Percentiles rank a stretch among this genome's conserved stretches.
Evolutionary conservation across 2,113 vertebrate genomes (phyloP).

Genomic region (Saimiri boliviensis): DNA sequence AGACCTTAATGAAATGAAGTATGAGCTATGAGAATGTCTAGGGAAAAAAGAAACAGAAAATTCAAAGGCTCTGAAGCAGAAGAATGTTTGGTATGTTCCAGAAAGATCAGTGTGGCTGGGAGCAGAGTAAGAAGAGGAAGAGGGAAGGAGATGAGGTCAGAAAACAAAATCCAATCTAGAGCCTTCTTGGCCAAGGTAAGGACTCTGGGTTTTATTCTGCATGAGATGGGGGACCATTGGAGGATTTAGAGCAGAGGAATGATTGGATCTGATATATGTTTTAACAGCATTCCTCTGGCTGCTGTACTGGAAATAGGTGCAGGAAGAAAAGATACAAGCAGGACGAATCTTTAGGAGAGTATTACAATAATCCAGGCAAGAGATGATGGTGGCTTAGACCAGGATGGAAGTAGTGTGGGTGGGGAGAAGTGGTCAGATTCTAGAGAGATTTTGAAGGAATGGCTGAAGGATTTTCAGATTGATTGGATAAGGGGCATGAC

Average conservation of each 20-base stretch:
- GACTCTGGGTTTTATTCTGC: neutral
- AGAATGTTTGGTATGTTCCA: neutral
- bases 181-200: neutral
- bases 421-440: neutral
- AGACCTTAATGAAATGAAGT: constrained; percentile 24
- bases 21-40: neutral
- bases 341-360: neutral
- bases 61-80: neutral
- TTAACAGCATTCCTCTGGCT: constrained; percentile 40
- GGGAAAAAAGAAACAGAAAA: neutral
- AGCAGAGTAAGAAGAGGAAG: neutral
- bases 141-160: neutral
- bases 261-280: neutral
- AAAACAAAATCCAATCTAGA: constrained; percentile 1
- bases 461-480: neutral
- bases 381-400: neutral
- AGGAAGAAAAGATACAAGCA: neutral
- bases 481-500: neutral
- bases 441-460: constrained; percentile 24
- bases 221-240: neutral
- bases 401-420: neutral
- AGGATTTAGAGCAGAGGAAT: neutral
- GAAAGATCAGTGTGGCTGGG: neutral
- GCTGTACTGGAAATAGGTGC: neutral
- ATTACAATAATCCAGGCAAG: neutral